Base-by-base conservation (phyloP, 2,113 vertebrate genomes). In the Garra rufa region DNA sequence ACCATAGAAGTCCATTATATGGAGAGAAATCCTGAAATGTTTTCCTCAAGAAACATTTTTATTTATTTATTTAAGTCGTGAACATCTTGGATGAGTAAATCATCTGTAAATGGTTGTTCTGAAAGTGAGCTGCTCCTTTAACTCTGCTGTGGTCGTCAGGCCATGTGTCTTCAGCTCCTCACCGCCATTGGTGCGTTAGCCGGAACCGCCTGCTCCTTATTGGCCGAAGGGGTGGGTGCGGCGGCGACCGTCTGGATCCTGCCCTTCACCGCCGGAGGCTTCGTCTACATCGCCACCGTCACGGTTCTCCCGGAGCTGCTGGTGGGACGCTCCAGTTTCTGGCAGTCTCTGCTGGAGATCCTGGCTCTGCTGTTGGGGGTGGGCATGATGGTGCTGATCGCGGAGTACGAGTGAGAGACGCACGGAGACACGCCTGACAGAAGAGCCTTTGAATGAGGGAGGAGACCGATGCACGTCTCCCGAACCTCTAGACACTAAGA, bases 271-370 rank as follows among this genome's bases (percentile, higher is more conserved):
- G 97, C 97, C 0, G 97, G 97, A 0, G 97, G 97, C 4, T 98
- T 98, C 52, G 95, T 98, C 85, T 98, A 98, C 79, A 96, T 98
- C 79, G 97, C 97, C 83, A 98, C 97, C 0, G 97, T 98, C 84
- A 97, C 97, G 0, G 97, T 98, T 83, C 93, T 98, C 50, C 97
- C 97, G 0, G 97, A 98, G 90, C 95, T 98, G 83, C 92, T 98
- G 88, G 94, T 91, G 1, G 96, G 96, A 5, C 93, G 93, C 83
- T 94, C 96, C 0, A 94, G 94, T 4, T 95, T 95, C 1, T 84
- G 94, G 30, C 97, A 98, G 88, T 97, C 96, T 0, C 83, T 97
- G 34, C 85, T 96, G 92, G 96, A 98, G 93, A 94, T 98, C 3
- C 87, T 96, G 21, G 96, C 96, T 1, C 89, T 98, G 83, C 89